phyloP scores from a whole-genome alignment of 2,888 invertebrate genomes.

The Venusia cambrica region DNA sequence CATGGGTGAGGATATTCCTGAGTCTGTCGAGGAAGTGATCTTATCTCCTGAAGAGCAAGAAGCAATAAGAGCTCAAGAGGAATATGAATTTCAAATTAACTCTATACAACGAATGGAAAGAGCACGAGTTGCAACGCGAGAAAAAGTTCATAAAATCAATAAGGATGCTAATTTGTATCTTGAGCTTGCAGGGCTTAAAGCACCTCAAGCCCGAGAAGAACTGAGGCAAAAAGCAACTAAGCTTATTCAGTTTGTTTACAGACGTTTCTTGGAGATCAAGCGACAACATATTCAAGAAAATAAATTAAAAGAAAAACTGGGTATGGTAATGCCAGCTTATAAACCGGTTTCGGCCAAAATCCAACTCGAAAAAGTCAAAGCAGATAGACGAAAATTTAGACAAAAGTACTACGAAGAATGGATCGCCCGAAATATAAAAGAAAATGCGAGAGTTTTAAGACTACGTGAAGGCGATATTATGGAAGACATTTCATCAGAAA shows the following conservation, averaged over 20 bases:
- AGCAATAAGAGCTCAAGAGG: constrained; percentile 41
- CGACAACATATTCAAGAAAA: constrained; percentile 56
- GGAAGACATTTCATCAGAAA: constrained; percentile 88
- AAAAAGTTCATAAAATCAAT: constrained; percentile 44
- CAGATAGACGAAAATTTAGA: constrained; percentile 66
- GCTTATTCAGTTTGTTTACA: constrained; percentile 56
- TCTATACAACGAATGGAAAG: constrained; percentile 72
- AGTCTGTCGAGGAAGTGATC: constrained; percentile 38
- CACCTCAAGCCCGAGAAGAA: constrained; percentile 43
- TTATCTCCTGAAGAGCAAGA: constrained; percentile 52
- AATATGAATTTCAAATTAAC: constrained; percentile 48
- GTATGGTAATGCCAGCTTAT: constrained; percentile 79
- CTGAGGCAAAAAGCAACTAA: constrained; percentile 46
- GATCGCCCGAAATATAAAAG: constrained; percentile 64
- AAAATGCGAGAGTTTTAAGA: constrained; percentile 71
- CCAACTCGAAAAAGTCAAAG: constrained; percentile 67
- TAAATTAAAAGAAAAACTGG: constrained; percentile 70
- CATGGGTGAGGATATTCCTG: constrained; percentile 48
- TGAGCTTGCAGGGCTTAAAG: constrained; percentile 63
- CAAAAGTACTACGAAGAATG: constrained; percentile 67
- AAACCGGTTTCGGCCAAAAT: constrained; percentile 64
- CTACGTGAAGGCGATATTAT: constrained; percentile 81
- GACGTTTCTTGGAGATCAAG: constrained; percentile 66
- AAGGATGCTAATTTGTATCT: constrained; percentile 59
- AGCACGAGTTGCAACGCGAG: constrained; percentile 40